These are phyloP conservation scores for Ennomos fuscantarius DNA, from an alignment of 2,888 invertebrate species.

Conservation along the genomic window DNA sequence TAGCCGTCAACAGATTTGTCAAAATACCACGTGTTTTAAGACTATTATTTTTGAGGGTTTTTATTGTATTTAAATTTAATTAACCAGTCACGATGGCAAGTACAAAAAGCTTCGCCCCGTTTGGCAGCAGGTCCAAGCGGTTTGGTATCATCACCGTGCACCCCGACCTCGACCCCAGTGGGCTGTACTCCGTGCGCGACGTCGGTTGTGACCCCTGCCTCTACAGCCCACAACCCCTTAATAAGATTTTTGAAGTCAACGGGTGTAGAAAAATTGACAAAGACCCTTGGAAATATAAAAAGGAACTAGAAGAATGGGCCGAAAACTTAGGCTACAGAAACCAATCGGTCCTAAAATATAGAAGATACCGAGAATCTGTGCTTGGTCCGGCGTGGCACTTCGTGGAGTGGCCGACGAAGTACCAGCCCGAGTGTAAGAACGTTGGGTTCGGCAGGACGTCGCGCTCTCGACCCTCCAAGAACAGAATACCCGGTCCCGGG, in stretches of 20 bases:
- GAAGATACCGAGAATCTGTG: constrained; percentile 57
- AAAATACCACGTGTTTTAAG: no score
- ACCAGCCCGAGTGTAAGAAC: constrained; percentile 62
- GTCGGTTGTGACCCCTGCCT: constrained; percentile 65
- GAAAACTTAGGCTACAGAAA: constrained; percentile 74
- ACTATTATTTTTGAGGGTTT: no score
- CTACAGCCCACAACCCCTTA: constrained; percentile 59
- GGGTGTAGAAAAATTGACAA: constrained; percentile 50
- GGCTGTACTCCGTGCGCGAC: constrained; percentile 54
- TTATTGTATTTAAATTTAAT: neutral
- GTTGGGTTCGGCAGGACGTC: constrained; percentile 67
- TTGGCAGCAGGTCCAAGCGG: constrained; percentile 54
- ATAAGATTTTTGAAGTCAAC: constrained; percentile 56
- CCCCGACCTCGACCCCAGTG: constrained; percentile 65
- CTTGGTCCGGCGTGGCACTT: constrained; percentile 72
- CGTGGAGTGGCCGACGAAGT: constrained; percentile 44
- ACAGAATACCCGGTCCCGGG: constrained; percentile 63
- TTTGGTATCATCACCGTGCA: constrained; percentile 65
- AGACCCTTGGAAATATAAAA: constrained; percentile 72
- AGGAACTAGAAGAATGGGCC: constrained; percentile 72
- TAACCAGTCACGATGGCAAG: constrained; percentile 32
- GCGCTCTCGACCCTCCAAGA: constrained; percentile 47
- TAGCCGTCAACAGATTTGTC: no score
- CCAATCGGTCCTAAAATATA: constrained; percentile 57
- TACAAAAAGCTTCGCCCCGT: constrained; percentile 39